Evolutionary conservation across 1,140 invertebrate genomes (phyloP).

Genomic region (Anagrus nilaparvatae): DNA sequence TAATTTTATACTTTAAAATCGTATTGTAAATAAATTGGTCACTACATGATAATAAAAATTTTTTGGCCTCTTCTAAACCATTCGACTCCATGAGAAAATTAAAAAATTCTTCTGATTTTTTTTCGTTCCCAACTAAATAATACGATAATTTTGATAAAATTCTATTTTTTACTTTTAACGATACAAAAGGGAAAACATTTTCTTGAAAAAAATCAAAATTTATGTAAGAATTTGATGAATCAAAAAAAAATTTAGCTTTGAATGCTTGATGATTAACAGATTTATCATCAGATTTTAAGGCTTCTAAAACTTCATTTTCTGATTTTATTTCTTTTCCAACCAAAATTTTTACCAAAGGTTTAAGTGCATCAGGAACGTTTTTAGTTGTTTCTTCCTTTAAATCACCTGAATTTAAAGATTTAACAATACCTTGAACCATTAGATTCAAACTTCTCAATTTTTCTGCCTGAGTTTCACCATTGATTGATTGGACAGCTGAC

Average conservation of each 20-base stretch:
- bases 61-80: constrained; percentile 15
- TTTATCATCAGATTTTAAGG: constrained; percentile 24
- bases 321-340: constrained; percentile 19
- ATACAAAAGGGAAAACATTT: constrained; percentile 22
- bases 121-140: constrained; percentile 6
- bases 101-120: constrained; percentile 23
- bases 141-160: constrained; percentile 21
- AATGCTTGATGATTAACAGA: constrained; percentile 25
- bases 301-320: constrained; percentile 17
- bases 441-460: no score
- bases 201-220: constrained; percentile 22
- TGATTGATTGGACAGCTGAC: no score
- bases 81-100: constrained; percentile 9
- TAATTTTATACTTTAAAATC: constrained; percentile 12
- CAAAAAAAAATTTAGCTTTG: constrained; percentile 24
- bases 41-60: constrained; percentile 22
- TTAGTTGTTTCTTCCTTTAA: not conserved
- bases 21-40: constrained; percentile 18
- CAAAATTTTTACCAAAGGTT: constrained; percentile 19
- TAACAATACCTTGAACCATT: no score
- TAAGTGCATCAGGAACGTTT: constrained; percentile 16
- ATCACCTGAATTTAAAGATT: not conserved
- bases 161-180: constrained; percentile 20
- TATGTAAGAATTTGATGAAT: constrained; percentile 13
- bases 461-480: no score